Evolutionary conservation across 2,888 invertebrate species (phyloP).

Genomic region (Mythimna lalbum): DNA sequence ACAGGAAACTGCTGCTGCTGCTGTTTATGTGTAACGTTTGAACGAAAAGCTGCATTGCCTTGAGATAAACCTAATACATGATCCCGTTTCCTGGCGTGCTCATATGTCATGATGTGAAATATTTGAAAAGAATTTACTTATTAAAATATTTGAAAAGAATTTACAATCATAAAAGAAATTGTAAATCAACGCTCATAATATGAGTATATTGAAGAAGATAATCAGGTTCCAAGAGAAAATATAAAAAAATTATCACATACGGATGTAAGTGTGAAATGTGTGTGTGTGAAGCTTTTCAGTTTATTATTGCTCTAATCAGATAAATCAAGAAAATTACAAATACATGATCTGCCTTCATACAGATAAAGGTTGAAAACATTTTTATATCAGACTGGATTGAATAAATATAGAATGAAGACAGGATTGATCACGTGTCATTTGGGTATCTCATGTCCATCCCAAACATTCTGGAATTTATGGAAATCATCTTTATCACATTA

Average conservation of each 20-base stretch:
- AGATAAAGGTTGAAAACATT: neutral
- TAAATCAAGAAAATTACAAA: neutral
- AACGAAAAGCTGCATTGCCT: too few relatives aligned
- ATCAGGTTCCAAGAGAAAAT: neutral
- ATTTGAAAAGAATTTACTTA: too few relatives aligned
- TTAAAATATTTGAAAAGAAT: too few relatives aligned
- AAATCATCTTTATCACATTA: too few relatives aligned
- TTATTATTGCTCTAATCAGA: neutral
- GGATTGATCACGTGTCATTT: neutral
- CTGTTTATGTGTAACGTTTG: too few relatives aligned
- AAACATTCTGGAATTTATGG: too few relatives aligned
- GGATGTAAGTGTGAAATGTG: neutral
- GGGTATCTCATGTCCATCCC: neutral
- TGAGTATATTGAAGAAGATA: neutral
- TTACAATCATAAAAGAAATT: neutral
- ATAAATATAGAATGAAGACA: neutral
- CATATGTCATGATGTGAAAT: too few relatives aligned
- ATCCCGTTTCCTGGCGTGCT: too few relatives aligned
- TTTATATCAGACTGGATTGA: neutral
- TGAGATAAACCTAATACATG: too few relatives aligned
- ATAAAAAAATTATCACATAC: neutral
- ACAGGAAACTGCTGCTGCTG: too few relatives aligned
- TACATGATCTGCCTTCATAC: neutral
- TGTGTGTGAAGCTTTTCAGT: neutral
- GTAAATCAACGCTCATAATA: neutral